Conservation (phyloP, 2,113 vertebrate species). For the Ctenodactylus gundi region DNA sequence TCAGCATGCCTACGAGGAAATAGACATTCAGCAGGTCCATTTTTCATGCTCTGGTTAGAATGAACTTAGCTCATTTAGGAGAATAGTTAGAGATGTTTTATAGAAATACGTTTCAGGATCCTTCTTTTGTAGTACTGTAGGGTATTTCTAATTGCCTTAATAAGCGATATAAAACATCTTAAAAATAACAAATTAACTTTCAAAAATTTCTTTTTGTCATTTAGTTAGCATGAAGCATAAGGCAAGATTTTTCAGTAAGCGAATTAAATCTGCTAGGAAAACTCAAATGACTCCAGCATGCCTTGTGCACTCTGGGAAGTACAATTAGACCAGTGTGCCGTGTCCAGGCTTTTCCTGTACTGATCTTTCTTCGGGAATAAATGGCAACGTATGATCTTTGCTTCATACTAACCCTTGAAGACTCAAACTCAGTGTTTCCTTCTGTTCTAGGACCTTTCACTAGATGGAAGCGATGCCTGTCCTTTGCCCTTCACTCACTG, state of each 20-base stretch:
- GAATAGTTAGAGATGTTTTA: neutral
- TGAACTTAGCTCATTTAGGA: neutral
- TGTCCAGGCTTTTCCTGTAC: neutral
- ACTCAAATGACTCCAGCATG: neutral
- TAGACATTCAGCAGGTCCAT: neutral
- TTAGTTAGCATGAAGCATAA: neutral
- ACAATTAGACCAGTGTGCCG: constrained; percentile 8
- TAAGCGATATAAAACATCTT: neutral
- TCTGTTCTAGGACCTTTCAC: neutral
- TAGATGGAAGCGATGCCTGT: neutral
- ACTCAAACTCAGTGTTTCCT: neutral
- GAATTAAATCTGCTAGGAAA: constrained; percentile 3
- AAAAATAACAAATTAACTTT: constrained; percentile 1
- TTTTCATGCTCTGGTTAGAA: neutral
- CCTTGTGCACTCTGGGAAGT: neutral
- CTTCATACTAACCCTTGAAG: neutral
- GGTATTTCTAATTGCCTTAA: neutral
- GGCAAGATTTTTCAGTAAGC: neutral
- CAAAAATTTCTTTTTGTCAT: neutral
- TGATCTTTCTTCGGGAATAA: neutral
- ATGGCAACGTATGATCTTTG: neutral
- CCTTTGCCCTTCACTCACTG: neutral
- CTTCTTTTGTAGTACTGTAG: neutral
- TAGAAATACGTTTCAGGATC: neutral
- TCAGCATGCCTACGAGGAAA: neutral